Conservation (phyloP, 1,140 invertebrate genomes). For the Pogonognathellus flavescens region DNA sequence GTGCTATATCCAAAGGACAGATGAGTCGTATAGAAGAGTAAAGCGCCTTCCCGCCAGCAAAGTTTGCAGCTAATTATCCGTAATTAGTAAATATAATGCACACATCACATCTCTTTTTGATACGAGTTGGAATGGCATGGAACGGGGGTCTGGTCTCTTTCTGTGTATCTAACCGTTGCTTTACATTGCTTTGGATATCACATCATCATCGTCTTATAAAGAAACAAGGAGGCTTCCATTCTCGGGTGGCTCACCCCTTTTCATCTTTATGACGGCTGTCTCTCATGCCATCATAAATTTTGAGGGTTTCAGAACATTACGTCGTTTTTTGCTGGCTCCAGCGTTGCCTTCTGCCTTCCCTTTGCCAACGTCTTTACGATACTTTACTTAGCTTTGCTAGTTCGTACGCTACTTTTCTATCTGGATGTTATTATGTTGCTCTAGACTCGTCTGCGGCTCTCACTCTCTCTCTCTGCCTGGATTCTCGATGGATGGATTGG, state of each 20-base stretch:
- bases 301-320: slow-evolving; percentile 63
- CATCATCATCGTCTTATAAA: slow-evolving; percentile 47
- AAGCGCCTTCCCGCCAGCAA: slow-evolving; percentile 36
- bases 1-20: no score
- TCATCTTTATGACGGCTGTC: slow-evolving; percentile 66
- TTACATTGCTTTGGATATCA: slow-evolving; percentile 22
- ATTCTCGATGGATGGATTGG: slow-evolving; percentile 39
- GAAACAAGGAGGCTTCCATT: slow-evolving; percentile 43
- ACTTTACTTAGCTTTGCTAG: slow-evolving; percentile 7
- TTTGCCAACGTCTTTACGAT: slow-evolving; percentile 44
- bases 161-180: slow-evolving; percentile 47
- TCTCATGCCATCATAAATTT: slow-evolving; percentile 66
- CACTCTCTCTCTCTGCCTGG: slow-evolving; percentile 14
- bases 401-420: slow-evolving; percentile 30
- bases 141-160: slow-evolving; percentile 33
- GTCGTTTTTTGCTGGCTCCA: slow-evolving; percentile 55
- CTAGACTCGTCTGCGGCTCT: slow-evolving; percentile 42
- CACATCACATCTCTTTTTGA: slow-evolving; percentile 49
- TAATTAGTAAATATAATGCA: slow-evolving; percentile 51
- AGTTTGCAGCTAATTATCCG: slow-evolving; percentile 48
- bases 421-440: slow-evolving; percentile 50
- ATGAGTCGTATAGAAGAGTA: slow-evolving; percentile 18
- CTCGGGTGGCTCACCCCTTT: slow-evolving; percentile 64
- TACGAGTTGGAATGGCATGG: neutral
- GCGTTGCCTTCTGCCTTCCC: slow-evolving; percentile 48